A percentile compares a stretch with the other conserved stretches of the same genome.
These are phyloP conservation scores for Eumeta japonica DNA, from an alignment of 1,140 invertebrate species.

Conservation along the genomic window DNA sequence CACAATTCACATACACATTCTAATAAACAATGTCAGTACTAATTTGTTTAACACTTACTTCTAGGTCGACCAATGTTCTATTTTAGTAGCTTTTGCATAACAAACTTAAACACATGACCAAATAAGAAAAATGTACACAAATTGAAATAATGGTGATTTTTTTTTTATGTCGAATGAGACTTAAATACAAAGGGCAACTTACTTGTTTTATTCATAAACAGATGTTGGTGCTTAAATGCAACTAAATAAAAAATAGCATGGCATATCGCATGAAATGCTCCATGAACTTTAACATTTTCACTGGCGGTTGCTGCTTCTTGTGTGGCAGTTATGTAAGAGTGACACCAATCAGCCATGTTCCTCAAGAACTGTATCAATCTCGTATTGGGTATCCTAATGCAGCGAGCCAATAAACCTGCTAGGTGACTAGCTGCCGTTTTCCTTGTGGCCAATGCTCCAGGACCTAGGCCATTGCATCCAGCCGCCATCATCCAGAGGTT, in stretches of 20 bases:
- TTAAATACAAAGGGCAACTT: too few species aligned
- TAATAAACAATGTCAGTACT: too few species aligned
- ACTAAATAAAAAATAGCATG: conserved; percentile 90
- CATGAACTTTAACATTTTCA: conserved; percentile 64
- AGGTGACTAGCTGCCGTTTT: conserved; percentile 45
- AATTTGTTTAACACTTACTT: too few species aligned
- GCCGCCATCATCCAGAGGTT: conserved; percentile 40
- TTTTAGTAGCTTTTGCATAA: too few species aligned
- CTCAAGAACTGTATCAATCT: conserved; percentile 40
- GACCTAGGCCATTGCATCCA: conserved; percentile 31
- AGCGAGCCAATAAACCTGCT: conserved; percentile 41
- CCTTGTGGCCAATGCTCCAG: conserved; percentile 40
- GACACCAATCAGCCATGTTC: conserved; percentile 52
- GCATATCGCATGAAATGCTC: conserved; percentile 86
- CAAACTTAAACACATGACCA: too few species aligned
- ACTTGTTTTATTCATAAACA: conserved; percentile 75
- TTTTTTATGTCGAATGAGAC: too few species aligned
- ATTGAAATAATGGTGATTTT: too few species aligned
- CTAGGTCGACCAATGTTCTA: too few species aligned
- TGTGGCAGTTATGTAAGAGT: conserved; percentile 47
- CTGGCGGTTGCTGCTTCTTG: conserved; percentile 34
- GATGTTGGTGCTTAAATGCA: conserved; percentile 81
- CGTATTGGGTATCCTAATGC: conserved; percentile 34
- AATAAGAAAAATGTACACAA: too few species aligned
- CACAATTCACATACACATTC: too few species aligned